Base-by-base conservation (phyloP, 2,888 invertebrate genomes). In the Baccha elongata region DNA sequence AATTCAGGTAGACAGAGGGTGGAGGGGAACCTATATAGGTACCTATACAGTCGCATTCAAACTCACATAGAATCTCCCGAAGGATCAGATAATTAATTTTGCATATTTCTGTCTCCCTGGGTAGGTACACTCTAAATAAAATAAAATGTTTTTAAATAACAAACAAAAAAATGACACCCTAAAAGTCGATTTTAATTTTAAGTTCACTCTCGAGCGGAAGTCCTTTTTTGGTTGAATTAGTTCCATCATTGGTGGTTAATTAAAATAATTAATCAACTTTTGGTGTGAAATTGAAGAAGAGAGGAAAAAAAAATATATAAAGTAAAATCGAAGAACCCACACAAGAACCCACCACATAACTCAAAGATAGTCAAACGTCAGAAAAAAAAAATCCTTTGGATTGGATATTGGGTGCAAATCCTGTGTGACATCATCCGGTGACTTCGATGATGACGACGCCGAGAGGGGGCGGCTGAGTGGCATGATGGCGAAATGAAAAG, bases 181-280 rank as follows among this genome's bases (percentile, higher is more conserved):
- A 13, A 32, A 21, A 35, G 60, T 69, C 75, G 48, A 69, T 69
- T 65, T 44, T 50, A 80, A 50, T 74, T 79, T 74, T 69, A 46
- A 40, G 46, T 32, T 62, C 52, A 74, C 55, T 67, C 32, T 62
- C 32, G 19, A 78, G 52, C 67, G 72, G 62, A 65, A 78, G 76
- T 75, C 52, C 26, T 42, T 58, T 65, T 29, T 35, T 29, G 26
- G 21, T 44, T 10, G 65, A 58, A 75, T 81, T 71, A 53, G 65
- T 75, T 71, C 60, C 62, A 73, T 83, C 78, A 83, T 78, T 50
- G 76, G 67, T 58, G 72, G 72, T 72, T 83, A 83, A 83, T 78
- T 83, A 83, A 83, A 78, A 83, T 78, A 78, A 78, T 83, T 83
- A 72, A 83, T 83, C 83, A 83, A 78, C 64, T 78, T 72, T 32